phyloP scores from a whole-genome alignment of 2,888 invertebrate genomes.

The Xestia c-nigrum region DNA sequence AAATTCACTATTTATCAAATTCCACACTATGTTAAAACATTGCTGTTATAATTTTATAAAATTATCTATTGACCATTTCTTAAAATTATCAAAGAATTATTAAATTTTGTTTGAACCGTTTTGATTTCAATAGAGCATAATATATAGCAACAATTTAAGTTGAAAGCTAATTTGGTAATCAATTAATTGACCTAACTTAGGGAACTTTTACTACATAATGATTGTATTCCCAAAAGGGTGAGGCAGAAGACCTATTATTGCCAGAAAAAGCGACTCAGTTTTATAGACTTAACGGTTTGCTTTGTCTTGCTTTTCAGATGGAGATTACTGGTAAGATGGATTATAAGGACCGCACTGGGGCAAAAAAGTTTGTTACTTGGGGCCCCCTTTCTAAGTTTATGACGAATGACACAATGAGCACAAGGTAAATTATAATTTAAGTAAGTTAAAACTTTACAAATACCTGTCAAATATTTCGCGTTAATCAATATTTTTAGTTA shows the following conservation, averaged over 20 bases:
- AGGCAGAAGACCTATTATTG: background rate
- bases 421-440: constrained; percentile 71
- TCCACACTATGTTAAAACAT: background rate
- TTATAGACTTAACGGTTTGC: background rate
- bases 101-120: background rate
- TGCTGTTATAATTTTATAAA: background rate
- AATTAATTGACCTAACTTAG: background rate
- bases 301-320: constrained; percentile 76
- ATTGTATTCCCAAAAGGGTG: background rate
- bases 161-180: background rate
- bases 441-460: no score
- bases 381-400: constrained; percentile 84
- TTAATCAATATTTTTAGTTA: no score
- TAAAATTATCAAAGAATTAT: background rate
- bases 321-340: constrained; percentile 88
- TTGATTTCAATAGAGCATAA: background rate
- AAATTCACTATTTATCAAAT: background rate
- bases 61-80: background rate
- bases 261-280: background rate
- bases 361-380: constrained; percentile 80
- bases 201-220: no score
- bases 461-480: background rate
- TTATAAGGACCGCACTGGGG: constrained; percentile 87
- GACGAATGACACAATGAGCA: constrained; percentile 77
- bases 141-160: no score